Conservation (phyloP, 2,113 vertebrate species). For the Pelvicachromis taeniatus region DNA sequence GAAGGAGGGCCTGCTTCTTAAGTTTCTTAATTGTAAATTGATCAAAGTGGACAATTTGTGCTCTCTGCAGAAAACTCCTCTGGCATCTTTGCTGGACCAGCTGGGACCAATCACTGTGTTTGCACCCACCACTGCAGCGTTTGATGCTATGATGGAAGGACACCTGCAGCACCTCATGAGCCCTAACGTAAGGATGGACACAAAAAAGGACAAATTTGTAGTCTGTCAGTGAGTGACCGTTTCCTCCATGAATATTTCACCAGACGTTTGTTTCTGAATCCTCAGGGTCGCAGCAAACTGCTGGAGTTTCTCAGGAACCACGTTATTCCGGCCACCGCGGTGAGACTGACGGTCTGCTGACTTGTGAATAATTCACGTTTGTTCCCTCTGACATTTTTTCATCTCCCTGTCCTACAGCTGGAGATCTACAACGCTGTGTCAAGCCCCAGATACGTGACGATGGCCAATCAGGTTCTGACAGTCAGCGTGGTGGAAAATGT, state of each 20-base stretch:
- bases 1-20: background rate
- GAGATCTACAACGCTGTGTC: constrained; percentile 78
- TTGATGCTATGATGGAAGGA: constrained; percentile 70
- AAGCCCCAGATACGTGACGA: constrained; percentile 65
- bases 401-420: constrained; percentile 68
- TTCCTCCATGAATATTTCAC: background rate
- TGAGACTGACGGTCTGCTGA: constrained; percentile 40
- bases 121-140: constrained; percentile 78
- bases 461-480: constrained; percentile 83
- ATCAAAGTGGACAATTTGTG: background rate
- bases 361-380: background rate
- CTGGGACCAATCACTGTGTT: constrained; percentile 81
- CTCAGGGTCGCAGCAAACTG: constrained; percentile 83
- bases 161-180: constrained; percentile 78
- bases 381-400: background rate
- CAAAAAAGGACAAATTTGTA: background rate
- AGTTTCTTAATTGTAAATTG: background rate
- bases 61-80: constrained; percentile 67
- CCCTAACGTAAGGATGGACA: constrained; percentile 69
- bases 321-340: constrained; percentile 74
- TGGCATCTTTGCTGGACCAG: constrained; percentile 71
- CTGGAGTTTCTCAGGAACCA: constrained; percentile 86
- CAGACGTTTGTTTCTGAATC: background rate
- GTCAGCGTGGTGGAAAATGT: constrained; percentile 80
- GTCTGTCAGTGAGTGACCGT: background rate